These are phyloP conservation scores for Pseudococcus jackbeardsleyi DNA, from an alignment of 2,888 invertebrate species.

Conservation along the genomic window DNA sequence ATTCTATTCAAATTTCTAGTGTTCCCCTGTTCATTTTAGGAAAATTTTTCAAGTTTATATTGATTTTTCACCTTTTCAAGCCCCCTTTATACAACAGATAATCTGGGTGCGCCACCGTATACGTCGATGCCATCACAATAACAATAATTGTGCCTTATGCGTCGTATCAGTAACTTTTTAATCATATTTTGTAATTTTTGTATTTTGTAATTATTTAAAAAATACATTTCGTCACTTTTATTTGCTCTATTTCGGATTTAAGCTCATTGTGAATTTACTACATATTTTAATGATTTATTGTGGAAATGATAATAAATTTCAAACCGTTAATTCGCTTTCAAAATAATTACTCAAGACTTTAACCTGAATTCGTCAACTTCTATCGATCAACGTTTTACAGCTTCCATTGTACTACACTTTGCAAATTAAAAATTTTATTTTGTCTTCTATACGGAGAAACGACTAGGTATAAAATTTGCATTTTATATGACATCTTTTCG, in stretches of 20 bases:
- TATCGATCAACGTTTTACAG: background rate
- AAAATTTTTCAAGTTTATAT: background rate
- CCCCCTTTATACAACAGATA: background rate
- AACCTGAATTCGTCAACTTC: background rate
- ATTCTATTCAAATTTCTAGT: background rate
- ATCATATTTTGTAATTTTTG: slow-evolving; percentile 57
- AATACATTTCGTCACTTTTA: slow-evolving; percentile 51
- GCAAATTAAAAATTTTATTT: slow-evolving; percentile 2
- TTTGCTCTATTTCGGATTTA: slow-evolving; percentile 10
- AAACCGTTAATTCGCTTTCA: slow-evolving; percentile 3
- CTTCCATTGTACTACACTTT: background rate
- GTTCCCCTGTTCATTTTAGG: background rate
- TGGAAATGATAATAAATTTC: slow-evolving; percentile 40
- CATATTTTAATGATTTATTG: slow-evolving; percentile 4
- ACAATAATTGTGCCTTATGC: slow-evolving; percentile 63
- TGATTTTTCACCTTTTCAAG: slow-evolving; percentile 2
- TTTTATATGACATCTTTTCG: slow-evolving; percentile 35
- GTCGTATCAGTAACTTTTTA: slow-evolving; percentile 64
- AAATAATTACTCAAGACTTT: background rate
- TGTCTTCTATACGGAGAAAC: background rate
- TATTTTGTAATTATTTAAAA: slow-evolving; percentile 57
- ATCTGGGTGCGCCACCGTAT: slow-evolving; percentile 8
- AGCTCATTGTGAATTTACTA: slow-evolving; percentile 13
- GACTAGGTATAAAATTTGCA: slow-evolving; percentile 3
- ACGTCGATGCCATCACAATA: slow-evolving; percentile 62